phyloP scores from a whole-genome alignment of 2,888 invertebrate species.

The Cenopis cana region DNA sequence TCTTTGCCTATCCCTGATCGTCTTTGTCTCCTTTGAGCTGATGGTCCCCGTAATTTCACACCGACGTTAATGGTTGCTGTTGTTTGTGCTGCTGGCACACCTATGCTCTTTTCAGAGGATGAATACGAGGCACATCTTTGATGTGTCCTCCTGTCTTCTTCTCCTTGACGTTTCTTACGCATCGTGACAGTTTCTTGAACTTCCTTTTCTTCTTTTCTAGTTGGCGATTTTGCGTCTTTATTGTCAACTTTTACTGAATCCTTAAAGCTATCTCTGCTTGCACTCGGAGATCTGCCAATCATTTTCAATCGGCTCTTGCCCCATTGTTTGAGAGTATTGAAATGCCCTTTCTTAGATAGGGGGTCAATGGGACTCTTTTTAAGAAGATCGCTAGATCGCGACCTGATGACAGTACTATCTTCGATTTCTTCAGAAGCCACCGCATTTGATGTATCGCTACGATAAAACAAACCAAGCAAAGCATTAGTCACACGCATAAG shows the following conservation, averaged over 20 bases:
- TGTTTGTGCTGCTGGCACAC: slow-evolving; percentile 81
- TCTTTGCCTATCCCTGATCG: slow-evolving; percentile 89
- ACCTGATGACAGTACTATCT: slow-evolving; percentile 86
- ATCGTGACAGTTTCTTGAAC: slow-evolving; percentile 88
- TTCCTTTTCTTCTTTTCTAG: slow-evolving; percentile 83
- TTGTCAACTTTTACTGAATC: slow-evolving; percentile 73
- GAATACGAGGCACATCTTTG: slow-evolving; percentile 92
- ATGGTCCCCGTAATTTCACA: slow-evolving; percentile 91
- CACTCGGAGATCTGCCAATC: slow-evolving; percentile 87
- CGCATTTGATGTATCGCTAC: slow-evolving; percentile 83
- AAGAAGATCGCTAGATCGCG: slow-evolving; percentile 91
- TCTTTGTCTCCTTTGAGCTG: slow-evolving; percentile 89
- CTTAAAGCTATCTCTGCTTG: slow-evolving; percentile 81
- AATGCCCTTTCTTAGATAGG: slow-evolving; percentile 86
- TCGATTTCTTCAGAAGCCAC: slow-evolving; percentile 82
- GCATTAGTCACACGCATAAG: slow-evolving; percentile 85
- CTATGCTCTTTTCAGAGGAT: slow-evolving; percentile 89
- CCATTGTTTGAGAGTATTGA: slow-evolving; percentile 94
- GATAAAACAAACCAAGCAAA: slow-evolving; percentile 85
- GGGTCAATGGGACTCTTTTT: slow-evolving; percentile 87
- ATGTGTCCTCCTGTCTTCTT: slow-evolving; percentile 88
- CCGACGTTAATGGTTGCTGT: slow-evolving; percentile 85
- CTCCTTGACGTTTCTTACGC: slow-evolving; percentile 85
- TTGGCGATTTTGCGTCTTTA: slow-evolving; percentile 73
- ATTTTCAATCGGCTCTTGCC: slow-evolving; percentile 91